Evolutionary conservation across 2,888 invertebrate genomes (phyloP), one percentile per base, ranked within the genome.

Genomic region (Acanthosoma haemorrhoidale): DNA sequence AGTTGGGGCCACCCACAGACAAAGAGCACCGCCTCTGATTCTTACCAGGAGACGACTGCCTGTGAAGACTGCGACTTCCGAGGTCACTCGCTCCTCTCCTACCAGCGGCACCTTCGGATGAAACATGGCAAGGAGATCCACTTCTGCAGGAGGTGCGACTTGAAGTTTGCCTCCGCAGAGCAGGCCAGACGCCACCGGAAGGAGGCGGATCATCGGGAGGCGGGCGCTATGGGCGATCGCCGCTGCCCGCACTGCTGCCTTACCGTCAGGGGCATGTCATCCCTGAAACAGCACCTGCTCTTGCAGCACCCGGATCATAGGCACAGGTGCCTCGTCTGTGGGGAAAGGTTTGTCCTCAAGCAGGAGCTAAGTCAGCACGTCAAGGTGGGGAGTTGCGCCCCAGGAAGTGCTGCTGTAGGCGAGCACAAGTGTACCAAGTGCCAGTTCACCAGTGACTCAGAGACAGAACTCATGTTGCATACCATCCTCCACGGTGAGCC

Each of bases 331-430:
- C 84, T 87, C 0, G 84, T 85, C 75, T 92, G 92, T 76, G 91
- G 89, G 0, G 81, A 83, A 78, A 80, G 82, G 11, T 91, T 92
- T 77, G 83, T 85, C 0, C 81, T 90, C 0, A 83, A 88, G 1
- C 91, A 92, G 82, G 90, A 91, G 77, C 84, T 92, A 11, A 85
- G 88, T 0, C 84, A 85, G 11, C 92, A 92, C 77, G 83, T 88
- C n/a, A 82, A 86, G 70, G 81, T 82, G 72, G 59, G 68, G 9
- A 16, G 43, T 58, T 18, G 64, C 31, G 16, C 34, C 13, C 15
- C 51, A 6, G 43, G 15, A 6, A 21, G 6, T 15, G 11, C 21
- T 4, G 18, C 13, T 11, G 69, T 25, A 13, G 39, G 32, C 8
- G 13, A 13, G 1, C 32, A 34, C 11, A 59, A 58, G 25, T 89